These are phyloP conservation scores for Calephelis virginiensis DNA, from an alignment of 1,140 invertebrate species.

Conservation along the genomic window DNA sequence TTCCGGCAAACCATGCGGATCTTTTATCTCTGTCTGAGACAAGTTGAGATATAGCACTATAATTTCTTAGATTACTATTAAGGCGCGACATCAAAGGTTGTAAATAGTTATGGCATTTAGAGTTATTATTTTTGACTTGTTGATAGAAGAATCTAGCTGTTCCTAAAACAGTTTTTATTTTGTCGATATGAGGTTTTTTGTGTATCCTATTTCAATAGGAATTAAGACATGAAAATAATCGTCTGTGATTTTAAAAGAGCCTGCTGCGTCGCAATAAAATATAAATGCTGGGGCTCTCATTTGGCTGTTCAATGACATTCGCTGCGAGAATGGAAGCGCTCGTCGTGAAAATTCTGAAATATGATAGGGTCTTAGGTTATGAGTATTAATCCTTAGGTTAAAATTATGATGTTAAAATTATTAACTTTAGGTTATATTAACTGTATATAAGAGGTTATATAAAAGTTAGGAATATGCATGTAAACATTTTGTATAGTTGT, in stretches of 20 bases:
- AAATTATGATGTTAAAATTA: too few relatives aligned
- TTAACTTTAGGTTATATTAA: too few relatives aligned
- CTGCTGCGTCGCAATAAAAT: neutral
- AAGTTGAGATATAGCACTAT: neutral
- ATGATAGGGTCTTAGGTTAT: too few relatives aligned
- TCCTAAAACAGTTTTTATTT: neutral
- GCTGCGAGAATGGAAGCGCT: too few relatives aligned
- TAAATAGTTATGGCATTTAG: neutral
- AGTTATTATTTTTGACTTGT: neutral
- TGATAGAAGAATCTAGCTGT: neutral
- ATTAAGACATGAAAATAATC: neutral
- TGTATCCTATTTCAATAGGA: neutral
- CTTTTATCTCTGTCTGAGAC: neutral
- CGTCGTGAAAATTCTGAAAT: too few relatives aligned
- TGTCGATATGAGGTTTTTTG: constrained; percentile 1
- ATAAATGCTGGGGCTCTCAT: neutral
- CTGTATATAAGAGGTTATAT: too few relatives aligned
- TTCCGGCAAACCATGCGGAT: neutral
- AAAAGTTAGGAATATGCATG: too few relatives aligned
- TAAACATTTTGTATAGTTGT: too few relatives aligned
- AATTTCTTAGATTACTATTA: constrained; percentile 7
- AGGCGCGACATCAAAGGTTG: neutral
- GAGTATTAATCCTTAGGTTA: too few relatives aligned
- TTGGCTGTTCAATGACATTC: too few relatives aligned
- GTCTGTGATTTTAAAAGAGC: neutral